A percentile compares a stretch with the other conserved stretches of the same genome.
These are phyloP conservation scores for Tetragnatha montana DNA, from an alignment of 2,888 invertebrate genomes.

Conservation along the genomic window DNA sequence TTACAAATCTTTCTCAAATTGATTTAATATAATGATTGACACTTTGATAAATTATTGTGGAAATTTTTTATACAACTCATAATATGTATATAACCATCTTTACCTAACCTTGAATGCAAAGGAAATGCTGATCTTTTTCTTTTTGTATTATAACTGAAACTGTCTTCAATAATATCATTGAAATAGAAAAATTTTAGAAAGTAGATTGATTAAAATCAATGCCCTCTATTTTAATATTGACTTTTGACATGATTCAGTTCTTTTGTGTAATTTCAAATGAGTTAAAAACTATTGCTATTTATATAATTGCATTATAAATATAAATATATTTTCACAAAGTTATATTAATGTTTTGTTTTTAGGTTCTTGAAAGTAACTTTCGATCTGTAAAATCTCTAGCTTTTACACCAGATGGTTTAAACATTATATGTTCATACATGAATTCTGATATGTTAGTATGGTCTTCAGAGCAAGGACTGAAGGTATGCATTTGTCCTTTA, in stretches of 20 bases:
- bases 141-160: neutral
- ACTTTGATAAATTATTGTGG: too few species aligned
- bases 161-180: neutral
- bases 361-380: conserved; percentile 26
- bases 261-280: neutral
- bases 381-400: conserved; percentile 58
- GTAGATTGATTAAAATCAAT: neutral
- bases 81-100: too few species aligned
- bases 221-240: too few species aligned
- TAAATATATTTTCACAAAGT: neutral
- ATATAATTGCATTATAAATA: neutral
- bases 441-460: conserved; percentile 57
- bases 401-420: conserved; percentile 52
- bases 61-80: too few species aligned
- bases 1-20: neutral
- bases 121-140: neutral
- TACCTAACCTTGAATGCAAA: neutral
- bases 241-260: too few species aligned
- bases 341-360: conserved; percentile 5
- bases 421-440: conserved; percentile 53
- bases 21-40: too few species aligned
- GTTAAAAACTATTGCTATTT: neutral
- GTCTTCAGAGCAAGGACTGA: conserved; percentile 56
- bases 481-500: conserved; percentile 36
- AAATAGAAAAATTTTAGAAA: neutral